A percentile compares a stretch with the other conserved stretches of the same genome.
These are phyloP conservation scores for Cuculus canorus DNA, from an alignment of 2,797 vertebrate species.

Conservation along the genomic window DNA sequence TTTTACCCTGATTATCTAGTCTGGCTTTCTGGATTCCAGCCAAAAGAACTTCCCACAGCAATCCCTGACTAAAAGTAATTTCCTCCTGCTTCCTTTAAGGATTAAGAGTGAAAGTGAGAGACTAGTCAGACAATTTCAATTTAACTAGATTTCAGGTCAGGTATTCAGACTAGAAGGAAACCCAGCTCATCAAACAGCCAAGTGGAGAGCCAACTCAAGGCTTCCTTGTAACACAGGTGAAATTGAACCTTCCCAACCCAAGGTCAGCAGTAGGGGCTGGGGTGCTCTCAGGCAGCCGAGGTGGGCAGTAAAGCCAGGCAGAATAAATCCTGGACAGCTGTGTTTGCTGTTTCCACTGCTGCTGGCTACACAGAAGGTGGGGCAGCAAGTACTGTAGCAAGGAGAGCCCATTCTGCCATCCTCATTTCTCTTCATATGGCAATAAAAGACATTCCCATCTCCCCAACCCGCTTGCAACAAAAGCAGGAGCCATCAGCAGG, in stretches of 20 bases:
- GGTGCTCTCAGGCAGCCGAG: not conserved
- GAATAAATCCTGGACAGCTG: not conserved
- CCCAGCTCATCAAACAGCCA: not conserved
- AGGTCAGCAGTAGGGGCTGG: not conserved
- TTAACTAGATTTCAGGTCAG: slow-evolving; percentile 1
- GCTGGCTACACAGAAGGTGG: not conserved
- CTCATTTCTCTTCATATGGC: not conserved
- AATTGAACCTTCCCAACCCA: not conserved
- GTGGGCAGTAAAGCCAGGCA: not conserved
- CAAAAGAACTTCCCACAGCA: not conserved
- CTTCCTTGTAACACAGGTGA: not conserved
- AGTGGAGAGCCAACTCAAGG: not conserved
- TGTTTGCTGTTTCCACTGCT: not conserved
- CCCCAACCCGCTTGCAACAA: not conserved
- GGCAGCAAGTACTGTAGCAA: not conserved
- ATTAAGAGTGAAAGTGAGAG: slow-evolving; percentile 7
- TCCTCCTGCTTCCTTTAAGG: slow-evolving; percentile 28
- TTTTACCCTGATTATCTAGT: not conserved
- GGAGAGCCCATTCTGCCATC: not conserved
- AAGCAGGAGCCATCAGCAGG: not conserved
- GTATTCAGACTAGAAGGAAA: not conserved
- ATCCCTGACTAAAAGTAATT: not conserved
- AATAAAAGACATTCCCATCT: not conserved
- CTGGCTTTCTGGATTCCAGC: slow-evolving; percentile 8
- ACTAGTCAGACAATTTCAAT: not conserved